phyloP scores from a whole-genome alignment of 1,140 invertebrate genomes.

The Pseudoatta argentina region DNA sequence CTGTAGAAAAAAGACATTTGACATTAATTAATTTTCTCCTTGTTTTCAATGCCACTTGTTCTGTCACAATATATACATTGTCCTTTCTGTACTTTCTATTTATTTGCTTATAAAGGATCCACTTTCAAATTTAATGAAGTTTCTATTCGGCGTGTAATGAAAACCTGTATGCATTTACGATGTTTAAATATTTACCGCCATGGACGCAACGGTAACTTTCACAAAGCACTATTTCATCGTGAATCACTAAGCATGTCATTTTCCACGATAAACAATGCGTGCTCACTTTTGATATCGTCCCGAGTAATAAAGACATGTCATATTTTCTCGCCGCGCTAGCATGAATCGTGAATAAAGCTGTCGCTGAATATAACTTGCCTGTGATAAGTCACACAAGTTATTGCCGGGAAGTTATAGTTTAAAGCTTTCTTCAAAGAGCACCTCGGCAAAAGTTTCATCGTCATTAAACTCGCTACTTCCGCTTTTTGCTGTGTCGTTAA shows the following conservation, averaged over 20 bases:
- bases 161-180: neutral
- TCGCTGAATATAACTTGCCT: neutral
- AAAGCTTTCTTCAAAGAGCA: neutral
- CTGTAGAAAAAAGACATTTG: neutral
- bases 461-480: conserved; percentile 11
- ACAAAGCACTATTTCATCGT: neutral
- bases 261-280: neutral
- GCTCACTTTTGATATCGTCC: neutral
- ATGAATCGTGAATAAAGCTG: conserved; percentile 7
- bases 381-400: conserved; percentile 36
- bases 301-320: neutral
- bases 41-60: neutral
- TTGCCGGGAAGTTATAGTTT: conserved; percentile 14
- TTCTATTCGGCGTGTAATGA: neutral
- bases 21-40: neutral
- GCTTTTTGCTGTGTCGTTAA: conserved; percentile 21
- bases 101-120: neutral
- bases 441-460: neutral
- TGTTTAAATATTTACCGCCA: neutral
- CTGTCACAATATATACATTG: neutral
- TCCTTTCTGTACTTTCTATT: neutral
- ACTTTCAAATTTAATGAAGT: conserved; percentile 9
- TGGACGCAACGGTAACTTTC: neutral
- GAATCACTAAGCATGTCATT: neutral
- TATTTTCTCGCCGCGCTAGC: conserved; percentile 12